Evolutionary conservation across 2,113 vertebrate species (phyloP), one percentile per base, ranked within the genome.

Genomic region (Salvelinus fontinalis): DNA sequence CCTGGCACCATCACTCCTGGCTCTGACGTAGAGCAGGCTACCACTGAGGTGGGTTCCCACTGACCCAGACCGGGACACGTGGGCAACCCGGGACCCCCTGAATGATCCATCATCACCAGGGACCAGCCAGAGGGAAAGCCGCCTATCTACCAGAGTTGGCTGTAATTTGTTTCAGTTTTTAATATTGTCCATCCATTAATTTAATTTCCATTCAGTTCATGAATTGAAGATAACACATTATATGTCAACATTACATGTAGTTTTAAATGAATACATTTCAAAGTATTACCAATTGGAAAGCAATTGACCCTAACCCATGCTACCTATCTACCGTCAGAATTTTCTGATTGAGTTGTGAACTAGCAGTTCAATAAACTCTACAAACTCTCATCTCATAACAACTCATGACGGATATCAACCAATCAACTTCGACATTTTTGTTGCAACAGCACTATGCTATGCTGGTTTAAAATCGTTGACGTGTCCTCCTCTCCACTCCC

Each of bases 1-100:
- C 83, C 90, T 84, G 90, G 92, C 88, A 89, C 89, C 90, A 90
- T 89, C 89, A 81, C 87, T 93, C 90, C 88, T 67, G 24, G 66
- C 86, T 87, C 74, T 93, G 92, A 93, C 92, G 90, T 85, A 93
- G 77, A 5, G 44, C 82, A 67, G 8, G 59, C 31, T 44, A 70
- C 79, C 44, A 75, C 82, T 78, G 83, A 86, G 85, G 89, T 92
- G 84, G 85, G 86, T 91, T 93, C 90, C 91, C 93, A 93, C 78
- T 88, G 86, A 89, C 72, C 70, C 75, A 82, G 79, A 68, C 5
- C 72, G 1, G 67, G 66, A 69, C 84, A 80, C 1, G 9, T 11
- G 74, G 81, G 73, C 78, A 76, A 80, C 81, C 81, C 13, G 24
- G 70, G 71, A 81, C 44, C 87, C 34, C 7, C 60, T 73, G 75